A percentile compares a stretch with the other conserved stretches of the same genome.
Conservation (phyloP, 2,888 invertebrate species). For the Tupiocoris notatus region DNA sequence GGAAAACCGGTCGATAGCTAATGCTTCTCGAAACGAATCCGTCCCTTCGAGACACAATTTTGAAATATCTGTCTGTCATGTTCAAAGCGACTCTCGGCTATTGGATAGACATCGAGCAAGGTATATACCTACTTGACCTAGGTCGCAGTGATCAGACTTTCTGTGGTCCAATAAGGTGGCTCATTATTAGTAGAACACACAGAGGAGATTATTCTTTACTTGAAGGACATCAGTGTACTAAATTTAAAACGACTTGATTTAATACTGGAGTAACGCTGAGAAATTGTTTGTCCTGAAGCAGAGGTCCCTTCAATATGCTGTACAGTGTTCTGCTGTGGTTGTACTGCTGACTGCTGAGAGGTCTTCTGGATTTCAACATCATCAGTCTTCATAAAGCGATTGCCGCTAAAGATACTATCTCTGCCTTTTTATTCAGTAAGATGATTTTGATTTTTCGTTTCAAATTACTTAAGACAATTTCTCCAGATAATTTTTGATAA, state of each 20-base stretch:
- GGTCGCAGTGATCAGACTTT: too few relatives aligned
- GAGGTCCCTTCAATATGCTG: conserved; percentile 53
- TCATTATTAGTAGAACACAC: not conserved
- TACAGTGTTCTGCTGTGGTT: conserved; percentile 70
- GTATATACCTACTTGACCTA: too few relatives aligned
- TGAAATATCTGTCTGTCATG: conserved; percentile 82
- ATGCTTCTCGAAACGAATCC: conserved; percentile 77
- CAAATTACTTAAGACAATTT: too few relatives aligned
- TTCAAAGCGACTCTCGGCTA: conserved; percentile 77
- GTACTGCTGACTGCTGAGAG: conserved; percentile 74
- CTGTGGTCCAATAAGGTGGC: too few relatives aligned
- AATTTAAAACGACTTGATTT: too few relatives aligned
- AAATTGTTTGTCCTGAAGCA: conserved; percentile 66
- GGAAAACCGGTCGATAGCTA: conserved; percentile 65
- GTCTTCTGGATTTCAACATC: conserved; percentile 83
- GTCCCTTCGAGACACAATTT: conserved; percentile 80
- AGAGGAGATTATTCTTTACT: not conserved
- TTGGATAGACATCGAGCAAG: conserved; percentile 65
- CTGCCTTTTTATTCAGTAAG: conserved; percentile 34
- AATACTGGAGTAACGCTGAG: conserved; percentile 65
- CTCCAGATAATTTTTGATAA: too few relatives aligned
- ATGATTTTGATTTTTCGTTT: not conserved
- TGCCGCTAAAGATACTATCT: conserved; percentile 33
- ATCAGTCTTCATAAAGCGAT: conserved; percentile 60
- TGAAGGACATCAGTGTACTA: not conserved